phyloP scores from a whole-genome alignment of 2,113 vertebrate genomes.

The Anser brachyrhynchus region DNA sequence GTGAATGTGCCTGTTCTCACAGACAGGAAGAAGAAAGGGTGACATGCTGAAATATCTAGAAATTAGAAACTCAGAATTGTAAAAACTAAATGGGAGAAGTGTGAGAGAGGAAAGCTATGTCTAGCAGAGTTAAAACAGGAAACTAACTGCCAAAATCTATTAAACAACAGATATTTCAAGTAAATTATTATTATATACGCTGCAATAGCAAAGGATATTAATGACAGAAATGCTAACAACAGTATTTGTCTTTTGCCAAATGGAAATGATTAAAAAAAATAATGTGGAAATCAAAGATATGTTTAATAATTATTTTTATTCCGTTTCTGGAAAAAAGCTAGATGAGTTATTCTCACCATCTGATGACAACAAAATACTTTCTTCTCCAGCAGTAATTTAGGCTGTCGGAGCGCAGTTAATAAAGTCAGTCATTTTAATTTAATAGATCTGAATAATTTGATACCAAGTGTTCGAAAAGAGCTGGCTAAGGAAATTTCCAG shows the following conservation, averaged over 20 bases:
- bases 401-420: neutral
- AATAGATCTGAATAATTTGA: conserved; percentile 26
- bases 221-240: neutral
- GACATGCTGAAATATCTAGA: neutral
- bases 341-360: neutral
- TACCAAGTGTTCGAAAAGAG: conserved; percentile 17
- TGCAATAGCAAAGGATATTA: neutral
- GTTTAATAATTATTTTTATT: conserved; percentile 12
- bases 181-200: neutral
- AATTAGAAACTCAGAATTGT: neutral
- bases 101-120: neutral
- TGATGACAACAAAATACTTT: conserved; percentile 22
- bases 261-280: conserved; percentile 10
- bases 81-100: neutral
- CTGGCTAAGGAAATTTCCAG: neutral
- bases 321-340: neutral
- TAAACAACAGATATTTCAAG: neutral
- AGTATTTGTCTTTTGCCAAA: conserved; percentile 12
- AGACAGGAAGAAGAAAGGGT: neutral
- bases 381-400: conserved; percentile 4
- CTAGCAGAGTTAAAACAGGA: neutral
- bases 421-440: conserved; percentile 24
- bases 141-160: neutral
- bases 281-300: neutral
- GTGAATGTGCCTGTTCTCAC: neutral